Evolutionary conservation across 2,113 vertebrate genomes (phyloP), one percentile per base, ranked within the genome.

Genomic region (Daubentonia madagascariensis): DNA sequence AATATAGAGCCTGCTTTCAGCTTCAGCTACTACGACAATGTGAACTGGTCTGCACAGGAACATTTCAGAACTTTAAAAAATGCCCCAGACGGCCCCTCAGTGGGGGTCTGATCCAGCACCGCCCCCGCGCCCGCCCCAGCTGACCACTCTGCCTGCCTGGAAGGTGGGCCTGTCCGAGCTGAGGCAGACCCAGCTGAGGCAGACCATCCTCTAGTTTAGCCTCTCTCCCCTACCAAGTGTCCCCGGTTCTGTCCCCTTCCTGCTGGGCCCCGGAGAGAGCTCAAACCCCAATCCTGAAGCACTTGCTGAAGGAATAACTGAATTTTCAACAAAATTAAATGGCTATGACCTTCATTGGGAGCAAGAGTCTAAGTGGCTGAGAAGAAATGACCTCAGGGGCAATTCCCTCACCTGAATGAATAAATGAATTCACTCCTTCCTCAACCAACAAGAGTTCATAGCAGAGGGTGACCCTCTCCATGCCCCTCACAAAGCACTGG

Each of bases 1-100:
- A 32, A 5, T 0, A n/a, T 0, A 4, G 0, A 9, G 52, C 11
- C 30, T 3, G 6, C 5, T 23, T 50, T 45, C 6, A 8, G 40
- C 50, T 22, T 8, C 6, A 37, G 18, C 16, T 20, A 2, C 59
- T 1, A 17, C 3, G 2, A 6, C 23, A 3, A 0, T 9, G n/a
- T 0, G 23, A 32, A 75, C 1, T 1, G 0, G 7, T 16, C 32
- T 22, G 45, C 28, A 17, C 11, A 67, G 20, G 63, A 59, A 48
- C 35, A 8, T 12, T 22, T 6, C 18, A 1, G 13, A 23, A 12
- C 48, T 61, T 6, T 2, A 25, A 30, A 16, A n/a, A 40, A 22
- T 20, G 10, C 25, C 32, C 43, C 2, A 14, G 8, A 28, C 3
- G 3, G 61, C 40, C n/a, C 12, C 52, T 32, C 3, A 48, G 40